phyloP scores from a whole-genome alignment of 2,797 vertebrate genomes.

The Peromyscus attwateri region DNA sequence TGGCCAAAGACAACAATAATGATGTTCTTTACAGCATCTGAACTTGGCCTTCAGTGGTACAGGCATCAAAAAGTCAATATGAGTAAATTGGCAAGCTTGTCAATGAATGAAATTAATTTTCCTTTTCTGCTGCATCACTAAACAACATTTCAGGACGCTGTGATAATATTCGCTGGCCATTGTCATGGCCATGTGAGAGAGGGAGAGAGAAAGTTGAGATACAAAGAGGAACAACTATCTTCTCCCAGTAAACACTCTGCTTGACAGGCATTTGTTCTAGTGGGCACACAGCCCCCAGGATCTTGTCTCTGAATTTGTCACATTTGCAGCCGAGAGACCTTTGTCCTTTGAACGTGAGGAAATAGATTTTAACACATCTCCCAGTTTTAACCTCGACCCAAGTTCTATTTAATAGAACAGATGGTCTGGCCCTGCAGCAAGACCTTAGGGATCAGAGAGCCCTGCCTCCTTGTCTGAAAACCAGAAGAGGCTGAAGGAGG shows the following conservation, averaged over 20 bases:
- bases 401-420: not conserved
- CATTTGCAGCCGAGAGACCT: not conserved
- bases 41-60: slow-evolving; percentile 77
- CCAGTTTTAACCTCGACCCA: slow-evolving; percentile 2
- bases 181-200: not conserved
- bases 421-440: slow-evolving; percentile 13
- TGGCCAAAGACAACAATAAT: slow-evolving; percentile 75
- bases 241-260: fast-evolving
- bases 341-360: slow-evolving; percentile 63
- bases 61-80: slow-evolving; percentile 82
- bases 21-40: slow-evolving; percentile 80
- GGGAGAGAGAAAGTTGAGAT: not conserved
- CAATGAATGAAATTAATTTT: slow-evolving; percentile 84
- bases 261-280: not conserved
- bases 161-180: slow-evolving; percentile 68
- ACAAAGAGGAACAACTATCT: not conserved
- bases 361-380: slow-evolving; percentile 32
- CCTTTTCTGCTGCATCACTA: slow-evolving; percentile 79
- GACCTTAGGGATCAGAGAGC: not conserved
- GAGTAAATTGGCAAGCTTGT: slow-evolving; percentile 84
- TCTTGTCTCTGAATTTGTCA: slow-evolving; percentile 40
- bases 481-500: not conserved
- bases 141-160: slow-evolving; percentile 76
- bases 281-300: not conserved
- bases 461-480: not conserved